Percentiles rank a stretch among this genome's conserved stretches.
phyloP scores from a whole-genome alignment of 2,888 invertebrate species.

The Malthinus flaveolus region DNA sequence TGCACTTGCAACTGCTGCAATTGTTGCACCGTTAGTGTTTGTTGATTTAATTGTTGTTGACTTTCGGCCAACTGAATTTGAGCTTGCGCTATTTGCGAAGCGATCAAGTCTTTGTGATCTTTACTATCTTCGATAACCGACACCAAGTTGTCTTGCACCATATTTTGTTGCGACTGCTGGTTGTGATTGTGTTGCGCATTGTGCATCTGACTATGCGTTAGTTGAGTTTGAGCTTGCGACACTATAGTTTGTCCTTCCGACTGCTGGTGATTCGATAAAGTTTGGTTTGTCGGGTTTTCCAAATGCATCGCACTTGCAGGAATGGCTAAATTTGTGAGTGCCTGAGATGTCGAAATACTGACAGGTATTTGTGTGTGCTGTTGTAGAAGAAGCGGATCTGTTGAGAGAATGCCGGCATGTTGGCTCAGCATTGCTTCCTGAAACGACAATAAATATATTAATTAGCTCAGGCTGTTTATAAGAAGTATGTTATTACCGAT shows the following conservation, averaged over 20 bases:
- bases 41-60: slow-evolving; percentile 57
- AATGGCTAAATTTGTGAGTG: slow-evolving; percentile 50
- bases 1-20: slow-evolving; percentile 59
- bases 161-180: slow-evolving; percentile 48
- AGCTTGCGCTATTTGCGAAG: slow-evolving; percentile 47
- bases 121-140: slow-evolving; percentile 53
- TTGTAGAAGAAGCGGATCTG: slow-evolving; percentile 51
- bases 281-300: slow-evolving; percentile 41
- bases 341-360: slow-evolving; percentile 51
- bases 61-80: slow-evolving; percentile 58
- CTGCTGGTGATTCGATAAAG: slow-evolving; percentile 26
- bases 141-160: slow-evolving; percentile 54
- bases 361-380: slow-evolving; percentile 54
- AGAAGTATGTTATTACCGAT: too few species aligned
- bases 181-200: slow-evolving; percentile 42
- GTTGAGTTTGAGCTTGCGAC: slow-evolving; percentile 54
- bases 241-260: slow-evolving; percentile 35
- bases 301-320: slow-evolving; percentile 51
- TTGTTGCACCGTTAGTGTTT: slow-evolving; percentile 50
- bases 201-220: slow-evolving; percentile 42
- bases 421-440: slow-evolving; percentile 60
- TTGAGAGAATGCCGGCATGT: slow-evolving; percentile 54
- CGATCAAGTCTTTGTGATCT: slow-evolving; percentile 50
- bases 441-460: slow-evolving; percentile 20
- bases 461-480: neutral